Percentiles rank a stretch among this genome's conserved stretches.
Conservation (phyloP, 2,888 invertebrate species). For the Carpatolechia fugitivella region DNA sequence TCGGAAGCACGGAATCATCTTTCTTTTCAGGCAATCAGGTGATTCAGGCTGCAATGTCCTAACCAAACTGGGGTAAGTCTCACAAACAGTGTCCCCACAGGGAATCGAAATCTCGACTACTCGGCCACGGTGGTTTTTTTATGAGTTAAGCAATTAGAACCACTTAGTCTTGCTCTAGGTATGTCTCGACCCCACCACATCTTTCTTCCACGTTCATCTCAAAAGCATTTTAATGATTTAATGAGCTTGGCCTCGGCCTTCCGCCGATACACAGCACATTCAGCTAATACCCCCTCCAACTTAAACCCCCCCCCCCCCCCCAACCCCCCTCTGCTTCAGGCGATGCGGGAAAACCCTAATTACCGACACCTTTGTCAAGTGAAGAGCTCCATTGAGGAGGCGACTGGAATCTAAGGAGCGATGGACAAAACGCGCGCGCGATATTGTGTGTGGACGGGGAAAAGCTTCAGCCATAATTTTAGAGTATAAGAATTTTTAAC, state of each 20-base stretch:
- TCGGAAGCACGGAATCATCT: no score
- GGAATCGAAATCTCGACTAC: no score
- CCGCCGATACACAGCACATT: constrained; percentile 32
- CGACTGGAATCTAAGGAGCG: neutral
- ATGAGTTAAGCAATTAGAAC: no score
- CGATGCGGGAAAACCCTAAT: constrained; percentile 23
- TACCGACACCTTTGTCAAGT: neutral
- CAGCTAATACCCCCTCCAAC: constrained; percentile 42
- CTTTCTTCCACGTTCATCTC: constrained; percentile 1
- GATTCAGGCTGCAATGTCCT: no score
- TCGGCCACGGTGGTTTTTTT: no score
- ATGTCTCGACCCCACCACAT: neutral
- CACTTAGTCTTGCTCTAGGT: neutral
- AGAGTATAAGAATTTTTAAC: no score
- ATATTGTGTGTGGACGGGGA: neutral
- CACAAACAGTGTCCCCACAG: no score
- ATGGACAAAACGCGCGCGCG: neutral
- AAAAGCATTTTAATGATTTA: constrained; percentile 8
- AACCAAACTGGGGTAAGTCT: no score
- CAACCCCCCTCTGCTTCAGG: constrained; percentile 14
- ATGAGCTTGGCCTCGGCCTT: constrained; percentile 1
- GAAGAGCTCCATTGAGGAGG: no score
- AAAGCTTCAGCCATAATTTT: neutral
- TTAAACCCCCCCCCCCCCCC: constrained; percentile 11
- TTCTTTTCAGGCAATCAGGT: no score